These are phyloP conservation scores for Plectus sambesii DNA, from an alignment of 1,140 invertebrate species.

Conservation along the genomic window DNA sequence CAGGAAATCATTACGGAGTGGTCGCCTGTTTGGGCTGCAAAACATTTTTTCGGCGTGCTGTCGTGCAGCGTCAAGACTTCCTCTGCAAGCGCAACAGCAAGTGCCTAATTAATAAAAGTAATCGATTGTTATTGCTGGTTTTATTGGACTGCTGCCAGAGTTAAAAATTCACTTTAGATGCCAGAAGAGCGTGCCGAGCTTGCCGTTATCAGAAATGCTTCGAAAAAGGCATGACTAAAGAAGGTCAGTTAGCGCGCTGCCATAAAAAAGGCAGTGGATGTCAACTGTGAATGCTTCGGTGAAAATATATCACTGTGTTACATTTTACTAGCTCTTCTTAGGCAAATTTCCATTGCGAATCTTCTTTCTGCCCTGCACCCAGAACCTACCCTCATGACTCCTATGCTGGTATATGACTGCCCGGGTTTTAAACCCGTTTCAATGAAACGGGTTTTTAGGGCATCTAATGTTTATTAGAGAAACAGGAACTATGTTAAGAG, in stretches of 20 bases:
- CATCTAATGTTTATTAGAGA: too few relatives aligned
- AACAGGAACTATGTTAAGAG: slow-evolving; percentile 2
- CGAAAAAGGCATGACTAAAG: slow-evolving; percentile 26
- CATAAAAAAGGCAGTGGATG: too few relatives aligned
- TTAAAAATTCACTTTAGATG: slow-evolving; percentile 14
- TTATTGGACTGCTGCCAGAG: not conserved
- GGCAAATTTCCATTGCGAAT: too few relatives aligned
- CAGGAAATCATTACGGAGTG: slow-evolving; percentile 50
- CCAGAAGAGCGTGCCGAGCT: slow-evolving; percentile 22
- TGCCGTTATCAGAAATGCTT: slow-evolving; percentile 25
- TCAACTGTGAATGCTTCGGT: too few relatives aligned
- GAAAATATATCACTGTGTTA: too few relatives aligned
- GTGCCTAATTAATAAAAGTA: slow-evolving; percentile 1
- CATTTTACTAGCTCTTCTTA: too few relatives aligned
- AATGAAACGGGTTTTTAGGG: too few relatives aligned
- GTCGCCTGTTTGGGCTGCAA: slow-evolving; percentile 51
- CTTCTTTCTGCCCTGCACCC: too few relatives aligned
- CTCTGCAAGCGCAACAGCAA: not conserved
- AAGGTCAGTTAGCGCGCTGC: too few relatives aligned
- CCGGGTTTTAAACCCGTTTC: too few relatives aligned
- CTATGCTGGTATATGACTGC: too few relatives aligned
- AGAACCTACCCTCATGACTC: too few relatives aligned
- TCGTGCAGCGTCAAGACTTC: slow-evolving; percentile 10
- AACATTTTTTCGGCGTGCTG: slow-evolving; percentile 24
- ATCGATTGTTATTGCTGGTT: not conserved